These are phyloP conservation scores for Tryphoninae sp. DNA, from an alignment of 2,888 invertebrate species.

Conservation along the genomic window DNA sequence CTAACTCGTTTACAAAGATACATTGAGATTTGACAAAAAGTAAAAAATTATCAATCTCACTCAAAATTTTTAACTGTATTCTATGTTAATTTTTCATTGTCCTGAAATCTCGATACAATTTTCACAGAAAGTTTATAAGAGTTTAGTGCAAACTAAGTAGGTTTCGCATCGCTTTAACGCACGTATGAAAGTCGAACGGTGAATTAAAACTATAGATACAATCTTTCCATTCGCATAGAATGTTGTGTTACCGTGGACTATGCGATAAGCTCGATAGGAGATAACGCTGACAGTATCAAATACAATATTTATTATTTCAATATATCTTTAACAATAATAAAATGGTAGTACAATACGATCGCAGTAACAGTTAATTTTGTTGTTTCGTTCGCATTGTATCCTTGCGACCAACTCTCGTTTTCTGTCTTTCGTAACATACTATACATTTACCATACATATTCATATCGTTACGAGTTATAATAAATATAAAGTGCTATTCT, in stretches of 20 bases:
- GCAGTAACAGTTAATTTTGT: constrained; percentile 68
- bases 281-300: constrained; percentile 57
- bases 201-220: too few species aligned
- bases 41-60: too few species aligned
- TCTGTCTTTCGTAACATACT: constrained; percentile 33
- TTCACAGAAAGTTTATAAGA: too few species aligned
- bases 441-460: constrained; percentile 48
- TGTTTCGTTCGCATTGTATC: constrained; percentile 56
- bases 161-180: too few species aligned
- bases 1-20: too few species aligned
- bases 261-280: neutral
- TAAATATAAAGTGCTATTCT: constrained; percentile 57
- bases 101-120: too few species aligned
- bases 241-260: neutral
- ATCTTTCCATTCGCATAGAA: neutral
- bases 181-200: too few species aligned
- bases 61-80: too few species aligned
- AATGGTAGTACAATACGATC: constrained; percentile 69
- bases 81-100: too few species aligned
- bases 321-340: constrained; percentile 74
- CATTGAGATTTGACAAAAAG: too few species aligned
- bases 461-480: constrained; percentile 48
- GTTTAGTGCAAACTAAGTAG: too few species aligned
- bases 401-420: constrained; percentile 33
- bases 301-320: constrained; percentile 73